Percentiles rank a stretch among this genome's conserved stretches.
These are phyloP conservation scores for Pyrrhura leucotis DNA, from an alignment of 2,797 vertebrate genomes.

Conservation along the genomic window DNA sequence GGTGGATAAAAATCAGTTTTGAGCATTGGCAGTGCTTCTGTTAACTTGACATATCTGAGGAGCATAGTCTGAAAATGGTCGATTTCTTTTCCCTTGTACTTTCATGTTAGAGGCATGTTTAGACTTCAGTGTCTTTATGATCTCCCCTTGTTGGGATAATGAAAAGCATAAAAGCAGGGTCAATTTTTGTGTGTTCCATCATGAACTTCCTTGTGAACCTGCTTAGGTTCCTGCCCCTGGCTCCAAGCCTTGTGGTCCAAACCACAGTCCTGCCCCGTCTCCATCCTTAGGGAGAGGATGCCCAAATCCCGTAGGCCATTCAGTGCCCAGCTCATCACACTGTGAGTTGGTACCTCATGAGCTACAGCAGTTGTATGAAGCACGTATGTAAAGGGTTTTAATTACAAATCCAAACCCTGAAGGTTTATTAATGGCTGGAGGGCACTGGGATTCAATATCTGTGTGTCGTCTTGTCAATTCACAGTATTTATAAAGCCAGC, in stretches of 20 bases:
- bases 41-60: background rate
- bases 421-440: background rate
- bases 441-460: background rate
- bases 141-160: background rate
- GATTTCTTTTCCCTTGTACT: background rate
- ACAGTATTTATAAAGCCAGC: background rate
- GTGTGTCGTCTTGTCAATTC: background rate
- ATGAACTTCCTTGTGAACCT: background rate
- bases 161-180: background rate
- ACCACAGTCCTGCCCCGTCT: accelerated
- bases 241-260: background rate
- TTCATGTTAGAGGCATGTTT: background rate
- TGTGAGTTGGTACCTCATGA: background rate
- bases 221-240: background rate
- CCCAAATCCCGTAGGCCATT: background rate
- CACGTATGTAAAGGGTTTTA: background rate
- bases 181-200: background rate
- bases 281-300: background rate
- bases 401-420: background rate
- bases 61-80: background rate
- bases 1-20: background rate
- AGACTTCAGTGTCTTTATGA: background rate
- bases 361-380: background rate
- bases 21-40: background rate
- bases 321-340: accelerated